These are phyloP conservation scores for Sinocyclocheilus anophthalmus DNA, from an alignment of 2,113 vertebrate genomes.

Conservation along the genomic window DNA sequence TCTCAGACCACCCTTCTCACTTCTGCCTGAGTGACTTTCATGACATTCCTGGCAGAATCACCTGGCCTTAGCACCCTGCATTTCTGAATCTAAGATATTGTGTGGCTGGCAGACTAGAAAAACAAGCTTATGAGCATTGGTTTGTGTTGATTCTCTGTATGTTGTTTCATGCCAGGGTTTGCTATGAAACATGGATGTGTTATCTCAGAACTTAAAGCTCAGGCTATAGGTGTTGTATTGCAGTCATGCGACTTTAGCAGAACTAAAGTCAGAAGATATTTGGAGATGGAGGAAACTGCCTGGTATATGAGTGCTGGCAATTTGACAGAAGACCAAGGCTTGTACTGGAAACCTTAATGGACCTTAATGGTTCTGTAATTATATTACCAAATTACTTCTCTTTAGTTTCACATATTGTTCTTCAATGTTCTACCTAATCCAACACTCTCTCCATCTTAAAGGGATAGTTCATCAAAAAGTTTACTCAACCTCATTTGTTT, in stretches of 20 bases:
- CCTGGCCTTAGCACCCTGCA: constrained; percentile 2
- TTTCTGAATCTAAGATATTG: background rate
- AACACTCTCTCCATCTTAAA: background rate
- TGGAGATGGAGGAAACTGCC: background rate
- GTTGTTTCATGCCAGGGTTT: background rate
- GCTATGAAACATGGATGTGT: background rate
- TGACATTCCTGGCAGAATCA: constrained; percentile 40
- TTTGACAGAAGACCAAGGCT: background rate
- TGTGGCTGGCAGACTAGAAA: constrained; percentile 3
- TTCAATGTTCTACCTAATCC: background rate
- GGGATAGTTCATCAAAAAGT: background rate
- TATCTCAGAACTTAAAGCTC: constrained; percentile 5
- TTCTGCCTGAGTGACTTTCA: constrained; percentile 20
- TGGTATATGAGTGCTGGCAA: background rate
- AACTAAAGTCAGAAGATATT: background rate
- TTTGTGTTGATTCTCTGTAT: background rate
- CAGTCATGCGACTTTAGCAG: background rate
- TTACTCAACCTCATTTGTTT: background rate
- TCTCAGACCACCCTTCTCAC: constrained; percentile 15
- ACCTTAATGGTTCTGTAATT: background rate
- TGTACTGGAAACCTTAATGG: background rate
- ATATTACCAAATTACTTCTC: background rate
- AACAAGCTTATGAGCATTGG: background rate
- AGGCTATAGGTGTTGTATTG: background rate
- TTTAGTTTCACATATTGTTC: background rate